Evolutionary conservation across 30 jellyfish, hydroid and myxozoan species (phyloP).

Genomic region (Sanderia malayensis): DNA sequence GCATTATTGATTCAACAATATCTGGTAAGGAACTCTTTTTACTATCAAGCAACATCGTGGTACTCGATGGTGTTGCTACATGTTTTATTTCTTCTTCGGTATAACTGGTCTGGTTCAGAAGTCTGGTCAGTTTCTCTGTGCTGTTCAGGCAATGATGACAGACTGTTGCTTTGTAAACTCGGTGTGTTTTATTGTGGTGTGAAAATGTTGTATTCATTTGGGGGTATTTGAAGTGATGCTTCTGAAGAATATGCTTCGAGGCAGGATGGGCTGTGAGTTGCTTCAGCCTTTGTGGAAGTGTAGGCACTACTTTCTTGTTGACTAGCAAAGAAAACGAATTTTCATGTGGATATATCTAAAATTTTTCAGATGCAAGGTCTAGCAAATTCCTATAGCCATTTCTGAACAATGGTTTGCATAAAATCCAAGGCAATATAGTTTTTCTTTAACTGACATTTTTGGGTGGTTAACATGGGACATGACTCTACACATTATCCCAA

Average conservation of each 20-base stretch:
- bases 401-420: too few relatives aligned
- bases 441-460: too few relatives aligned
- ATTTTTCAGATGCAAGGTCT: too few relatives aligned
- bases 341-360: too few relatives aligned
- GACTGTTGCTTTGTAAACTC: not conserved
- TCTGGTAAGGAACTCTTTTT: not conserved
- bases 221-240: not conserved
- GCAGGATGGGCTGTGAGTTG: not conserved
- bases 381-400: too few relatives aligned
- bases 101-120: slow-evolving; percentile 22
- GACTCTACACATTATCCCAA: too few relatives aligned
- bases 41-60: not conserved
- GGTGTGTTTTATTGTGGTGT: not conserved
- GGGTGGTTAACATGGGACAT: too few relatives aligned
- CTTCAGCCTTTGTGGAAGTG: not conserved
- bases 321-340: not conserved
- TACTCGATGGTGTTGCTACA: not conserved
- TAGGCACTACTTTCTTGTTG: not conserved
- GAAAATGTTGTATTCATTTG: not conserved
- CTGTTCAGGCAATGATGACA: slow-evolving; percentile 7
- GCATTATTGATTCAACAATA: not conserved
- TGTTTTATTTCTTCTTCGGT: slow-evolving; percentile 21
- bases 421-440: too few relatives aligned
- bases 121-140: slow-evolving; percentile 15
- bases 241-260: not conserved